These are phyloP conservation scores for Panorpa germanica DNA, from an alignment of 2,888 invertebrate species.

Conservation along the genomic window DNA sequence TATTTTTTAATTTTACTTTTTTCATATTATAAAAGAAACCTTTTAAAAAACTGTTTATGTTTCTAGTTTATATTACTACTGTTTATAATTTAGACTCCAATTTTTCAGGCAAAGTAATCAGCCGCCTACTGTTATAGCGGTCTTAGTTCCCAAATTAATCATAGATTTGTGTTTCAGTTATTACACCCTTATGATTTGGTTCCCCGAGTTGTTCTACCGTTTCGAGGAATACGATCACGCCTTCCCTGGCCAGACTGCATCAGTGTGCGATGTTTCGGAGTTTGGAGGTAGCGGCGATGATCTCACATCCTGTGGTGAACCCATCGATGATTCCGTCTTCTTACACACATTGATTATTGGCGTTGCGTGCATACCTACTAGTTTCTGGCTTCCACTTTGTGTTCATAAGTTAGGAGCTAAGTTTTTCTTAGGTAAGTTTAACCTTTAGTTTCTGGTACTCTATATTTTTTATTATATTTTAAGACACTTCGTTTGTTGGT, in stretches of 20 bases:
- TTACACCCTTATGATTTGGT: constrained; percentile 85
- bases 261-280: constrained; percentile 63
- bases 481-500: background rate
- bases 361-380: constrained; percentile 61
- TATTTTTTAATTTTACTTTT: too few relatives aligned
- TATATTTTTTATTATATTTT: constrained; percentile 6
- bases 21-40: too few relatives aligned
- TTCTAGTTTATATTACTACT: background rate
- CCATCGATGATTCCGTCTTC: constrained; percentile 46
- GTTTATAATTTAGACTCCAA: background rate
- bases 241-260: constrained; percentile 46
- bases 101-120: background rate
- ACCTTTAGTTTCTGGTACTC: constrained; percentile 5
- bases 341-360: constrained; percentile 63
- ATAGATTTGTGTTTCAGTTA: constrained; percentile 36
- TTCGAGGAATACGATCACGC: constrained; percentile 53
- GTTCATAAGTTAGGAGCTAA: constrained; percentile 64
- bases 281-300: too few relatives aligned
- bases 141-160: background rate
- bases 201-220: constrained; percentile 72
- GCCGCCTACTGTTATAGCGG: background rate
- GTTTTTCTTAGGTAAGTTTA: constrained; percentile 54
- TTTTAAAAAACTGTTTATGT: background rate
- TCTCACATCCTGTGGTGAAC: constrained; percentile 39
- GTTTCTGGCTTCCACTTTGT: constrained; percentile 58